Evolutionary conservation across 35 echinoderm and acorn worm species (phyloP), one percentile per base, ranked within the genome.

Genomic region (Apostichopus californicus): DNA sequence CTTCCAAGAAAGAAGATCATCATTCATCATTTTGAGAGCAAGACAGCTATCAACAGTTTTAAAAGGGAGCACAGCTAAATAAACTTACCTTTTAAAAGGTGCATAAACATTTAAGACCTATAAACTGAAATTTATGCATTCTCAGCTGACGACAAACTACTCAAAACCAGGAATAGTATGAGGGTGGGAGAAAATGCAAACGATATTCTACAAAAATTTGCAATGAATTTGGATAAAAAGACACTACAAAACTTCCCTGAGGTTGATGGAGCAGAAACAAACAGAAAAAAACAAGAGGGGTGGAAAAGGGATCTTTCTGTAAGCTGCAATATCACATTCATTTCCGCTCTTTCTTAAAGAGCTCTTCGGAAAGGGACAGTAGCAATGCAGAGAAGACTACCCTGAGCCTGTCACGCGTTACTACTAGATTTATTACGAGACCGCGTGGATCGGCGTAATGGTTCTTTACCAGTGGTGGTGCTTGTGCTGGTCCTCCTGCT

Each of bases 401-500:
- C 89, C 89, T 91, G 73, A 91, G 24, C 73, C 89, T 89, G 86
- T 89, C 21, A 85, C 81, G 63, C 34, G 34, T 54, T 58, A 85
- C 86, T 72, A 54, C 73, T 55, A 52, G 18, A 91, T 59, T 79
- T 91, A 78, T 90, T 90, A 57, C 88, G 66, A 77, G 88, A 90
- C 15, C 88, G 88, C 13, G 66, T n/a, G 17, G 88, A 90, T 34
- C 88, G 88, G 9, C 88, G 88, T 46, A 60, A 57, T 18, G 54
- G 23, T 91, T 60, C 56, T 78, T 93, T 93, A 94, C 95, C 95
- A 90, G 93, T 96, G 53, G 90, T 55, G 75, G 71, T 75, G 58
- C 78, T 78, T 17, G 71, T 75, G 58, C 80, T 83, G 52, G 80
- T 83, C 20, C 80, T 83, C 6, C 20, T 57, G 20, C 86, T 87